Evolutionary conservation across 2,888 invertebrate species (phyloP).

Genomic region (Elysia crispata): DNA sequence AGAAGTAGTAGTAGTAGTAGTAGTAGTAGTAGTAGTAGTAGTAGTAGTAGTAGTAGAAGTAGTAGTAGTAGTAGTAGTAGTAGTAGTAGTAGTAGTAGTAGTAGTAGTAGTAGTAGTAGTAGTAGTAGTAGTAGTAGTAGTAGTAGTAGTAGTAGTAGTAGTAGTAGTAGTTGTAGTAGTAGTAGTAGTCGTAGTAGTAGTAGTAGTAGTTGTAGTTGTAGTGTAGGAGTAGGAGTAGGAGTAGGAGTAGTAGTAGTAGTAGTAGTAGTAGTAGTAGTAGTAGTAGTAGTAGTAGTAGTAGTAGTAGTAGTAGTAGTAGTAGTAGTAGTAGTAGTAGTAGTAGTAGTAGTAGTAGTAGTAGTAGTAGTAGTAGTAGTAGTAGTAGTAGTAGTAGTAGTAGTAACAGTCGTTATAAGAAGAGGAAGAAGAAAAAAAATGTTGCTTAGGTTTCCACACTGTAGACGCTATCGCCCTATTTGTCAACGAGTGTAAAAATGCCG

Average conservation of each 20-base stretch:
- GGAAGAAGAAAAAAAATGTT: no score
- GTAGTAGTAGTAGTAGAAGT: conserved; percentile 28
- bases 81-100: conserved; percentile 39
- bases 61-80: conserved; percentile 31
- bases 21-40: conserved; percentile 3
- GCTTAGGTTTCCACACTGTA: no score
- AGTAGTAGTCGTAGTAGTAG: no score
- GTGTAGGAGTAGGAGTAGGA: no score
- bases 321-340: conserved; percentile 35
- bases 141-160: neutral
- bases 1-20: conserved; percentile 29
- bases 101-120: neutral
- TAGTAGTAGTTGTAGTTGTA: no score
- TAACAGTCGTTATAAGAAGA: neutral
- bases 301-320: conserved; percentile 9
- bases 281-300: conserved; percentile 33
- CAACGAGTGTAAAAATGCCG: no score
- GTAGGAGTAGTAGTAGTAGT: no score
- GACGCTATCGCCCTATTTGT: no score
- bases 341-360: conserved; percentile 20
- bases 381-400: conserved; percentile 1
- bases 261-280: conserved; percentile 19
- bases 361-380: conserved; percentile 3
- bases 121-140: conserved; percentile 16
- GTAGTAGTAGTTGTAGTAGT: conserved; percentile 3